Conservation (phyloP, 2,797 vertebrate species). For the Dryobates pubescens region DNA sequence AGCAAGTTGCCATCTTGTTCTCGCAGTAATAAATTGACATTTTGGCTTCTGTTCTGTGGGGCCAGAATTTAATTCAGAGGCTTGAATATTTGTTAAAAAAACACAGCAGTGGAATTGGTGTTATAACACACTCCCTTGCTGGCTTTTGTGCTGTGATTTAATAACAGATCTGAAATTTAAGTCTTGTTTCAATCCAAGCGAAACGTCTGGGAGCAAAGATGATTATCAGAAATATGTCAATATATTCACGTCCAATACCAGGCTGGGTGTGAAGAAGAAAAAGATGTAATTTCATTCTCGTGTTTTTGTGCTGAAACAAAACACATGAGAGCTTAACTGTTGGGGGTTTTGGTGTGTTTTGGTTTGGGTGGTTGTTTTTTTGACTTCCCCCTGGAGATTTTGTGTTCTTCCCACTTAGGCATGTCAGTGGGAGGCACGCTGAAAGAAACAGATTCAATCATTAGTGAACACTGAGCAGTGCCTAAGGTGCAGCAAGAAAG, state of each 20-base stretch:
- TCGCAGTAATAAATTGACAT: not conserved
- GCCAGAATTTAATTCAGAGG: not conserved
- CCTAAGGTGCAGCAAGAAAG: constrained; percentile 23
- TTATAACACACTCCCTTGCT: not conserved
- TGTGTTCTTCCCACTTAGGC: constrained; percentile 36
- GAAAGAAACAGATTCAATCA: not conserved
- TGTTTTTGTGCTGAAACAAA: constrained; percentile 40
- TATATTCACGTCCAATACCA: constrained; percentile 25
- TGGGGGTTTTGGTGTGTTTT: no score
- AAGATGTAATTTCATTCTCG: constrained; percentile 21
- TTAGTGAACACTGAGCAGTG: constrained; percentile 33
- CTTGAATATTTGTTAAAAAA: not conserved
- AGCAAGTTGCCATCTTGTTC: not conserved
- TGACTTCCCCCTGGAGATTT: not conserved
- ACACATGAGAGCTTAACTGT: not conserved
- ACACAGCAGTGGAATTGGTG: not conserved
- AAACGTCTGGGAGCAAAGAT: constrained; percentile 32
- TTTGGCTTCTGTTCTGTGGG: not conserved
- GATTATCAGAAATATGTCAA: constrained; percentile 42
- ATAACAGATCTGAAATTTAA: constrained; percentile 27
- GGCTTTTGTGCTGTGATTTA: not conserved
- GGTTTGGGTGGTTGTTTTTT: not conserved
- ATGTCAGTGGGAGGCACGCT: not conserved
- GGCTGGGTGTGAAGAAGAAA: constrained; percentile 34
- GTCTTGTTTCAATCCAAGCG: constrained; percentile 26